Evolutionary conservation across 2,797 vertebrate genomes (phyloP).

Genomic region (Enteromius mattozi): DNA sequence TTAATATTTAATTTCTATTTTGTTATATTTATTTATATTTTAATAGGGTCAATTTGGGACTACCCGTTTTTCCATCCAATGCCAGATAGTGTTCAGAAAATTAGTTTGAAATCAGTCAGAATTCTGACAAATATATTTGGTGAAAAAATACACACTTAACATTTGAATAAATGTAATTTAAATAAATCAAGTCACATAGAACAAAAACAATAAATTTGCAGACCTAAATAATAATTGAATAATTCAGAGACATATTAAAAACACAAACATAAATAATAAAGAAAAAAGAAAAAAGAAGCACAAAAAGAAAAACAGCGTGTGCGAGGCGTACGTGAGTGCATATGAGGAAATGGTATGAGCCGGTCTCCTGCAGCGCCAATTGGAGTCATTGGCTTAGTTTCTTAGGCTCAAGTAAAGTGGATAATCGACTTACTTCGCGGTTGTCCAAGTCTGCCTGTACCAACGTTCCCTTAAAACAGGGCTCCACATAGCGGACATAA

Average conservation of each 20-base stretch:
- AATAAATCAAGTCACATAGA: not conserved
- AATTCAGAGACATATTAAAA: not conserved
- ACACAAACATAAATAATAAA: not conserved
- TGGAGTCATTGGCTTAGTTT: conserved; percentile 47
- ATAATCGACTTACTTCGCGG: conserved; percentile 85
- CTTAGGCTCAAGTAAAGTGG: conserved; percentile 54
- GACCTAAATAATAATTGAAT: not conserved
- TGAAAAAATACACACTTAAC: not conserved
- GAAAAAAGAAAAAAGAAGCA: not conserved
- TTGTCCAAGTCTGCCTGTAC: conserved; percentile 97
- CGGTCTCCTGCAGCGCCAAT: conserved; percentile 29
- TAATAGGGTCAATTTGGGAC: not conserved
- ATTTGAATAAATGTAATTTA: not conserved
- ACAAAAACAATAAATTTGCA: not conserved
- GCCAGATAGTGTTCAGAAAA: not conserved
- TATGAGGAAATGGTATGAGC: conserved; percentile 12
- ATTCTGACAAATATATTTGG: not conserved
- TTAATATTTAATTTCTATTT: not conserved
- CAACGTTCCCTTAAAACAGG: conserved; percentile 92
- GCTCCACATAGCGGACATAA: conserved; percentile 93
- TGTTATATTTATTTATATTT: not conserved
- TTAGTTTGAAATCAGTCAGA: not conserved
- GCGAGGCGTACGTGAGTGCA: not conserved
- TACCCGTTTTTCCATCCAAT: not conserved
- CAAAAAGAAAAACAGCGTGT: not conserved